phyloP scores from a whole-genome alignment of 2,888 invertebrate genomes.

The Margaritifera margaritifera region DNA sequence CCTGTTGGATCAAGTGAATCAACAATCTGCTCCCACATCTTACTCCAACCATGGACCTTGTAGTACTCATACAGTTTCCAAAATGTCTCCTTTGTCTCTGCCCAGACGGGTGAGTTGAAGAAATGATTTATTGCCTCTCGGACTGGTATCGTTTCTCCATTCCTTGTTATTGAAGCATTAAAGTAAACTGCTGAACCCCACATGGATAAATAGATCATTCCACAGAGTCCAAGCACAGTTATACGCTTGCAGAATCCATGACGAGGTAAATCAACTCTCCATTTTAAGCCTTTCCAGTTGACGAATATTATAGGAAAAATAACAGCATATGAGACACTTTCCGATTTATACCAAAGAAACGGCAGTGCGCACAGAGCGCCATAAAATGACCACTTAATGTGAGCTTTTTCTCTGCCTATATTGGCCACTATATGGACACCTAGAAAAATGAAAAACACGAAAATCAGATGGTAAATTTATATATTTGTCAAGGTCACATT shows the following conservation, averaged over 20 bases:
- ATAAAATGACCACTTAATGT: constrained; percentile 81
- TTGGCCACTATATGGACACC: constrained; percentile 94
- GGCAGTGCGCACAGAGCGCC: constrained; percentile 75
- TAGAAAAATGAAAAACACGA: constrained; percentile 69
- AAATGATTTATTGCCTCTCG: constrained; percentile 92
- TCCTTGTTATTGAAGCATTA: constrained; percentile 76
- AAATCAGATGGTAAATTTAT: neutral
- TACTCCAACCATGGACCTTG: constrained; percentile 89
- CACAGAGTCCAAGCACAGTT: constrained; percentile 78
- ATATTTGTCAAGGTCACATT: neutral
- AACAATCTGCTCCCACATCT: constrained; percentile 89
- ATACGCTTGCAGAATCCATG: constrained; percentile 74
- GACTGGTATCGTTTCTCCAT: constrained; percentile 81
- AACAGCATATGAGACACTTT: constrained; percentile 39
- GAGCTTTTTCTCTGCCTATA: constrained; percentile 87
- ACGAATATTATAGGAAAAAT: constrained; percentile 51
- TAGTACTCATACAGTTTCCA: constrained; percentile 85
- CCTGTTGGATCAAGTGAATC: constrained; percentile 92
- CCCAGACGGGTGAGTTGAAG: constrained; percentile 83
- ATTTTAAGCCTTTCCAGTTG: constrained; percentile 84
- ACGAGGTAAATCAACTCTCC: constrained; percentile 73
- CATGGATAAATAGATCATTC: constrained; percentile 81
- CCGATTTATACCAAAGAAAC: constrained; percentile 18
- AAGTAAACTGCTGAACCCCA: constrained; percentile 89
- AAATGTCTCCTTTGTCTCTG: constrained; percentile 80